A percentile compares a stretch with the other conserved stretches of the same genome.
These are phyloP conservation scores for Platorchestia sp. DNA, from an alignment of 1,140 invertebrate genomes.

Conservation along the genomic window DNA sequence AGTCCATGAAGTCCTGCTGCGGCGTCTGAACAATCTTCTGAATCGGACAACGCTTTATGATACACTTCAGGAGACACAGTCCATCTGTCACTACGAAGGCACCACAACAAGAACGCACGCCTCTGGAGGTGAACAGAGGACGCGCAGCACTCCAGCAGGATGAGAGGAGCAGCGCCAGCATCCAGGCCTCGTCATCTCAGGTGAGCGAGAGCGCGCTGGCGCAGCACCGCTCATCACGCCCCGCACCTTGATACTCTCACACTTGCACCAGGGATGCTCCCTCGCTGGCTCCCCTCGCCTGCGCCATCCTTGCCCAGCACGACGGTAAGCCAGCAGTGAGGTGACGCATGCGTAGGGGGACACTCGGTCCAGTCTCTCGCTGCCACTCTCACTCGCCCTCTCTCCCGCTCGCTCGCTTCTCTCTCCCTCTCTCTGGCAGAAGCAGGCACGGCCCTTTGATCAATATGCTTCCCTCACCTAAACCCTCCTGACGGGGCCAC, in stretches of 20 bases:
- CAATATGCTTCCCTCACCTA: constrained; percentile 47
- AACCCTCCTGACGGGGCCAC: constrained; percentile 47
- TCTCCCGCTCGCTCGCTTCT: background rate
- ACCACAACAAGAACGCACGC: background rate
- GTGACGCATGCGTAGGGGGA: constrained; percentile 37
- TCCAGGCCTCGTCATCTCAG: constrained; percentile 2
- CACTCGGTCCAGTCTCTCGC: constrained; percentile 30
- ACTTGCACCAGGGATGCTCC: background rate
- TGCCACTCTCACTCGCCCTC: background rate
- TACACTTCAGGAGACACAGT: too few species aligned
- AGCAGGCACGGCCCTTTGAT: constrained; percentile 51
- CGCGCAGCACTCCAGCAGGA: background rate
- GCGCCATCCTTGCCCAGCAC: constrained; percentile 21
- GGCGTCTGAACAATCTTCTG: background rate
- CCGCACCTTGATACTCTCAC: constrained; percentile 39
- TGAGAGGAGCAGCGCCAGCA: background rate
- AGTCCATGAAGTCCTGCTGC: background rate
- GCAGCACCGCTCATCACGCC: constrained; percentile 16
- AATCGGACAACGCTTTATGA: background rate
- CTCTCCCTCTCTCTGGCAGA: background rate
- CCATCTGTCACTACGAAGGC: background rate
- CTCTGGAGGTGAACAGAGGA: background rate
- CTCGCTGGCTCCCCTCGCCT: constrained; percentile 1
- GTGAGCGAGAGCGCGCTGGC: background rate
- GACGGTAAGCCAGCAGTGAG: constrained; percentile 38